These are phyloP conservation scores for Porites evermanni DNA, from an alignment of 92 coral and sea anemone species.

Conservation along the genomic window DNA sequence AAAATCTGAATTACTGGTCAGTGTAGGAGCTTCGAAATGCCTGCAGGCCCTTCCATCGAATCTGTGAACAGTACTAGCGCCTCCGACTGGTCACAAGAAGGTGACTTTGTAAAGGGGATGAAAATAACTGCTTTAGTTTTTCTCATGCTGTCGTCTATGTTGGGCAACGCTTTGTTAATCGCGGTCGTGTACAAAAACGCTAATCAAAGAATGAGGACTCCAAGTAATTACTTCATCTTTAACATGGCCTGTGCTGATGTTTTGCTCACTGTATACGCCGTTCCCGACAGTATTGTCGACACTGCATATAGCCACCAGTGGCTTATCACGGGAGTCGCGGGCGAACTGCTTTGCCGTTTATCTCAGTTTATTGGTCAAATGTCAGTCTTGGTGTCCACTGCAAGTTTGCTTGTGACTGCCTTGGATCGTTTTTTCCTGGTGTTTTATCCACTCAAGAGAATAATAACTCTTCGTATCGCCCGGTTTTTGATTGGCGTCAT, in stretches of 20 bases:
- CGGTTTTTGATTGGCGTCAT: too few species aligned
- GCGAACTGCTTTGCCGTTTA: slow-evolving; percentile 2
- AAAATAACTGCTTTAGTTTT: slow-evolving; percentile 39
- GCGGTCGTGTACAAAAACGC: slow-evolving; percentile 69
- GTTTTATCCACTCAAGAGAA: too few species aligned
- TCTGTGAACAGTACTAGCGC: slow-evolving; percentile 1
- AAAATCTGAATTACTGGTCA: background rate
- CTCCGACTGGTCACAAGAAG: background rate
- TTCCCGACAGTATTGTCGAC: slow-evolving; percentile 41
- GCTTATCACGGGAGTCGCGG: slow-evolving; percentile 62
- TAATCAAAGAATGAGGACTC: slow-evolving; percentile 64
- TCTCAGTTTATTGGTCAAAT: too few species aligned
- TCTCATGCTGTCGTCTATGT: slow-evolving; percentile 35
- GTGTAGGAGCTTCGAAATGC: background rate
- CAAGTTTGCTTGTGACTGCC: too few species aligned
- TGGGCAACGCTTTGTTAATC: slow-evolving; percentile 64
- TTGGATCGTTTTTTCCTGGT: too few species aligned
- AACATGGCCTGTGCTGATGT: slow-evolving; percentile 71
- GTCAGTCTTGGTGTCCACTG: too few species aligned
- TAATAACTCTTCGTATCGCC: too few species aligned
- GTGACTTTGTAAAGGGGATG: background rate
- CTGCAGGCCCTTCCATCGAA: background rate
- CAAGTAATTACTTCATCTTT: slow-evolving; percentile 70
- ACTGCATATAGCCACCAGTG: slow-evolving; percentile 47
- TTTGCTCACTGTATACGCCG: slow-evolving; percentile 40